A percentile compares a stretch with the other conserved stretches of the same genome.
Conservation (phyloP, 2,888 invertebrate genomes). For the Papilio protenor region DNA sequence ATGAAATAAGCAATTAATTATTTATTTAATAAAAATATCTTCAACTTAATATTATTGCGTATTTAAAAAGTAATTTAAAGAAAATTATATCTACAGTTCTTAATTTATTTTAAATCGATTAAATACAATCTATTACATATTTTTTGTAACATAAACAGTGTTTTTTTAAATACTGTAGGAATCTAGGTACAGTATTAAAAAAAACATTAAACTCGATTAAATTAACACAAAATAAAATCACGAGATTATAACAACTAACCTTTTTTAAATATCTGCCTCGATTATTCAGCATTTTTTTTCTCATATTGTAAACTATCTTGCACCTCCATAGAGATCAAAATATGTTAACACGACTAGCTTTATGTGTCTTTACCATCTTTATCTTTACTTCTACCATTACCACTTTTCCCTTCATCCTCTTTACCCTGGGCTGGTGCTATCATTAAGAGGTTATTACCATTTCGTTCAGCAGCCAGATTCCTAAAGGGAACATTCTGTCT, state of each 20-base stretch:
- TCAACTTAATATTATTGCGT: too few species aligned
- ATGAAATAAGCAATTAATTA: too few species aligned
- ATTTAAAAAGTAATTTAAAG: neutral
- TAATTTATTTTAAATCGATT: neutral
- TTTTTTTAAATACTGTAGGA: neutral
- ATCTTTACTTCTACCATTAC: slow-evolving; percentile 51
- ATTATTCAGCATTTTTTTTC: too few species aligned
- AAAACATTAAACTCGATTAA: neutral
- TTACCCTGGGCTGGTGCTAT: slow-evolving; percentile 83
- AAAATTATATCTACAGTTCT: neutral
- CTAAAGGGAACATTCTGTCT: slow-evolving; percentile 78
- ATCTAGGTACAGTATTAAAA: neutral
- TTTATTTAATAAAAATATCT: too few species aligned
- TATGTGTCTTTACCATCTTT: slow-evolving; percentile 52
- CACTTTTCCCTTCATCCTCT: slow-evolving; percentile 56
- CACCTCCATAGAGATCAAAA: slow-evolving; percentile 17
- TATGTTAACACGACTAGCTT: slow-evolving; percentile 7
- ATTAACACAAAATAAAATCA: neutral
- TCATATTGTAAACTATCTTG: neutral
- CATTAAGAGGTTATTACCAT: slow-evolving; percentile 88
- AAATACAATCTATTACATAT: neutral
- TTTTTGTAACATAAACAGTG: neutral
- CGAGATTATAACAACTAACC: too few species aligned
- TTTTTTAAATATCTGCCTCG: too few species aligned
- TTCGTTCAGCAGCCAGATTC: slow-evolving; percentile 80